phyloP scores from a whole-genome alignment of 1,140 invertebrate species.

The Argopecten irradians region DNA sequence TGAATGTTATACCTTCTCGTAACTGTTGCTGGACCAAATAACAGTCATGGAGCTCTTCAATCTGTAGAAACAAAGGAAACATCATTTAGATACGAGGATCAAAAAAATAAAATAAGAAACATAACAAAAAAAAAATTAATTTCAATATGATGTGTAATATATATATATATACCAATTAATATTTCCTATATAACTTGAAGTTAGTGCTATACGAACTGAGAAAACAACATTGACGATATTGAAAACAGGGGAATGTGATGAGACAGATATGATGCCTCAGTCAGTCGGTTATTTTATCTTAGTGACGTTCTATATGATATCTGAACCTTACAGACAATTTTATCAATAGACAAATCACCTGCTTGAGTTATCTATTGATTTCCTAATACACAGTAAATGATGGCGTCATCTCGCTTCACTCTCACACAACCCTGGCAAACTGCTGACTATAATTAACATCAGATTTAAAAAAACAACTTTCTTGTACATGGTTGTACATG shows the following conservation, averaged over 20 bases:
- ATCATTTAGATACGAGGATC: background rate
- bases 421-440: background rate
- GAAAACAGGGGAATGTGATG: no score
- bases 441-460: background rate
- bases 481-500: background rate
- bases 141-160: no score
- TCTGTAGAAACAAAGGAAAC: conserved; percentile 59
- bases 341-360: background rate
- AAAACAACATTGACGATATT: no score
- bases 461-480: no score
- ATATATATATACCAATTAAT: no score
- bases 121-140: no score
- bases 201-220: background rate
- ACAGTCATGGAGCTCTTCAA: conserved; percentile 80
- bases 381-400: background rate
- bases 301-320: no score
- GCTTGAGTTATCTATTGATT: background rate
- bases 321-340: background rate
- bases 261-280: no score
- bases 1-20: conserved; percentile 74
- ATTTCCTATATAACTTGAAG: background rate
- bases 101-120: background rate
- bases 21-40: conserved; percentile 79
- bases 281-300: no score
- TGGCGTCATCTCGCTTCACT: background rate